Conservation (phyloP, 2,888 invertebrate genomes). For the Arge pagana region DNA sequence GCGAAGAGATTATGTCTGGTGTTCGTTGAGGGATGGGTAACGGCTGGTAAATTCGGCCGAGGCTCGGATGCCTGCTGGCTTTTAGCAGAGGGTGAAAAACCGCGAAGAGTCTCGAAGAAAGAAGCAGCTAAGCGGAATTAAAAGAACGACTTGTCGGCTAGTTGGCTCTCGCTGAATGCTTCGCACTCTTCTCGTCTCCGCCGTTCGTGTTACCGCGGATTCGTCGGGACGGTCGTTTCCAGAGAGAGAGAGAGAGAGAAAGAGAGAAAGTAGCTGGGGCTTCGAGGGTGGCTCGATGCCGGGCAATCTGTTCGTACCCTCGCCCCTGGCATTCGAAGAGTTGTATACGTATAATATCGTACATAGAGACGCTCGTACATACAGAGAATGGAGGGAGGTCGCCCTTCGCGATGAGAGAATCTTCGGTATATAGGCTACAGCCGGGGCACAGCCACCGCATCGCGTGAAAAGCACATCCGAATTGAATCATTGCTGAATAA, state of each 20-base stretch:
- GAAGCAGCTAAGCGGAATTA: slow-evolving; percentile 43
- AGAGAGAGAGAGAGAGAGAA: slow-evolving; percentile 55
- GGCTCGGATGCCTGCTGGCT: neutral
- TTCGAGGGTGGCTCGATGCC: slow-evolving; percentile 60
- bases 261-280: slow-evolving; percentile 41
- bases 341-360: slow-evolving; percentile 16
- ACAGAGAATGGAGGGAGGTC: slow-evolving; percentile 21
- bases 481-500: slow-evolving; percentile 60
- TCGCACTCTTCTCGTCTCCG: slow-evolving; percentile 24
- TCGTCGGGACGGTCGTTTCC: slow-evolving; percentile 58
- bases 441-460: slow-evolving; percentile 32
- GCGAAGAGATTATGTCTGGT: slow-evolving; percentile 9
- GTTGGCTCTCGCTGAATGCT: slow-evolving; percentile 41
- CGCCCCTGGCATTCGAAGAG: slow-evolving; percentile 45
- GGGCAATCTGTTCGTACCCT: slow-evolving; percentile 59
- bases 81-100: slow-evolving; percentile 23
- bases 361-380: slow-evolving; percentile 23
- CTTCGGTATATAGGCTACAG: slow-evolving; percentile 28
- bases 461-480: slow-evolving; percentile 49
- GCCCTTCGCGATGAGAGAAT: slow-evolving; percentile 11
- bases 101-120: slow-evolving; percentile 31
- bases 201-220: slow-evolving; percentile 26
- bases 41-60: too few relatives aligned
- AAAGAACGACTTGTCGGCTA: slow-evolving; percentile 54
- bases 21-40: too few relatives aligned